Conservation (phyloP, 2,888 invertebrate genomes). For the Agrypnus murinus region DNA sequence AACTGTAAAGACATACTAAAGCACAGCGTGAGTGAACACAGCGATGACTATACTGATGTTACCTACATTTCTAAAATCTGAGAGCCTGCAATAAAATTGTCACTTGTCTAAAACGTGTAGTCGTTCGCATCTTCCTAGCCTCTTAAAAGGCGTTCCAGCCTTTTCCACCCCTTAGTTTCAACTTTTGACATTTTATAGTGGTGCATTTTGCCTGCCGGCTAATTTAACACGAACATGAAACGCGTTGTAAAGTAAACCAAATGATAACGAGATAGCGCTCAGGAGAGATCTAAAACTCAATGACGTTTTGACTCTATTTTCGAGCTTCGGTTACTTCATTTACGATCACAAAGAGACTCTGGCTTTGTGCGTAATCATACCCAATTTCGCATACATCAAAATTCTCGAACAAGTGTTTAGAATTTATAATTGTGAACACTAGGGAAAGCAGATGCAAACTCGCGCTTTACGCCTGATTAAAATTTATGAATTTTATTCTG, state of each 20-base stretch:
- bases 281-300: conserved; percentile 39
- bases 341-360: conserved; percentile 37
- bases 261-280: conserved; percentile 45
- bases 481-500: conserved; percentile 33
- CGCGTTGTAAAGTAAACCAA: conserved; percentile 45
- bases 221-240: conserved; percentile 46
- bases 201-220: conserved; percentile 44
- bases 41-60: too few relatives aligned
- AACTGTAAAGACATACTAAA: too few relatives aligned
- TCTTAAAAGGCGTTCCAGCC: conserved; percentile 4
- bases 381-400: conserved; percentile 29
- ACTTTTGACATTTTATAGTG: conserved; percentile 36
- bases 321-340: conserved; percentile 33
- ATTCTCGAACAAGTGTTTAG: conserved; percentile 30
- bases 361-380: conserved; percentile 31
- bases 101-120: too few relatives aligned
- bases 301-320: conserved; percentile 38
- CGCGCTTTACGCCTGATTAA: conserved; percentile 30
- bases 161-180: conserved; percentile 23
- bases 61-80: too few relatives aligned
- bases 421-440: conserved; percentile 35
- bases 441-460: conserved; percentile 30
- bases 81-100: too few relatives aligned
- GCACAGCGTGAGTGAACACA: too few relatives aligned
- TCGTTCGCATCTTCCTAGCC: neutral